phyloP scores from a whole-genome alignment of 2,113 vertebrate species.

The Zosterops japonicus region DNA sequence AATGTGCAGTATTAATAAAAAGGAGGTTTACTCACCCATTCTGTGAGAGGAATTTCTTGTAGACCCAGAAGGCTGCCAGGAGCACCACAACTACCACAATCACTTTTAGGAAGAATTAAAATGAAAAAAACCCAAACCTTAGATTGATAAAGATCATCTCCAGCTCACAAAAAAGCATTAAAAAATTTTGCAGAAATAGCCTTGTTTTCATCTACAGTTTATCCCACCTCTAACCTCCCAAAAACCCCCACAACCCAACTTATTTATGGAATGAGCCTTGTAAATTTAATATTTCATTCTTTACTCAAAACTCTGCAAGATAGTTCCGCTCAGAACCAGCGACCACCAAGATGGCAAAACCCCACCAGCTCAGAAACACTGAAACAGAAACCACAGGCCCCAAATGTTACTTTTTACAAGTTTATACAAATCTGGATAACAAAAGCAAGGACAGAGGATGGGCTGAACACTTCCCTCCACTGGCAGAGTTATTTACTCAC shows the following conservation, averaged over 20 bases:
- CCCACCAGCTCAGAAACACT: background rate
- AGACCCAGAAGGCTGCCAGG: slow-evolving; percentile 16
- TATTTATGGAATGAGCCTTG: background rate
- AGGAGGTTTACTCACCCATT: slow-evolving; percentile 49
- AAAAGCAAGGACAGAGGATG: background rate
- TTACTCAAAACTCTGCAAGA: background rate
- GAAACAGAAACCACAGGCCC: accelerated
- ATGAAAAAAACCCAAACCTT: background rate
- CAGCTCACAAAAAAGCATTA: background rate
- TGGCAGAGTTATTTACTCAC: background rate
- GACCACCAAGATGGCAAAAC: background rate
- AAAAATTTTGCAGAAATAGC: background rate
- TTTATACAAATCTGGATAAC: background rate
- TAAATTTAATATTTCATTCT: background rate
- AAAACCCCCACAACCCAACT: background rate
- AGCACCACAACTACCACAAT: background rate
- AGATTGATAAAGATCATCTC: background rate
- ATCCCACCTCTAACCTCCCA: accelerated
- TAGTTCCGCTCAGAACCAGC: background rate
- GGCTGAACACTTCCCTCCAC: background rate
- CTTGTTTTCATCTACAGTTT: background rate
- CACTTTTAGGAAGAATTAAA: slow-evolving; percentile 7
- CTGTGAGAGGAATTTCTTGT: slow-evolving; percentile 24
- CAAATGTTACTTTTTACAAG: accelerated
- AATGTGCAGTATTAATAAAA: background rate